phyloP scores from a whole-genome alignment of 2,113 vertebrate genomes.

The Tympanuchus pallidicinctus region DNA sequence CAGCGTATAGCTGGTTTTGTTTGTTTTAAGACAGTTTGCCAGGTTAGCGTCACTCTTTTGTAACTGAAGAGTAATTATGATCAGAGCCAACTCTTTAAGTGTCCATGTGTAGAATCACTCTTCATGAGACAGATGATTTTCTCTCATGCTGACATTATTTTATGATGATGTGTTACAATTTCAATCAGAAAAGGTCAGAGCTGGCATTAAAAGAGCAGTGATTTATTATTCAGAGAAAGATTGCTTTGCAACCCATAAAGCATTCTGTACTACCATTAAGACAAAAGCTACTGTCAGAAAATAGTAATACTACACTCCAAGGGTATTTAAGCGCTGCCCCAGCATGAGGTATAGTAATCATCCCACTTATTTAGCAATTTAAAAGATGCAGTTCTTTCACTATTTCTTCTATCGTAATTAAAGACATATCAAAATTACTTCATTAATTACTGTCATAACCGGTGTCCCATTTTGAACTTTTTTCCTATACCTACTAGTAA shows the following conservation, averaged over 20 bases:
- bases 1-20: background rate
- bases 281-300: background rate
- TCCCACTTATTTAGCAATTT: background rate
- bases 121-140: background rate
- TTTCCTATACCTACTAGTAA: background rate
- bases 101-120: background rate
- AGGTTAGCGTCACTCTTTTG: background rate
- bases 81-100: background rate
- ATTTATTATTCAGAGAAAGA: slow-evolving; percentile 14
- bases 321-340: background rate
- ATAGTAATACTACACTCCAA: background rate
- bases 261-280: background rate
- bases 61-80: background rate
- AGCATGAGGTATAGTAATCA: background rate
- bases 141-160: background rate
- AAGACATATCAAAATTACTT: background rate
- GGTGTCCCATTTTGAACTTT: background rate
- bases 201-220: background rate
- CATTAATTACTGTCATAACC: background rate
- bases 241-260: background rate
- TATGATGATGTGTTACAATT: background rate
- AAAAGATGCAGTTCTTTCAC: background rate
- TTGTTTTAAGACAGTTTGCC: background rate
- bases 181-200: slow-evolving; percentile 44
- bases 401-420: background rate